Conservation (phyloP, 2,113 vertebrate genomes). For the Cinclus cinclus region DNA sequence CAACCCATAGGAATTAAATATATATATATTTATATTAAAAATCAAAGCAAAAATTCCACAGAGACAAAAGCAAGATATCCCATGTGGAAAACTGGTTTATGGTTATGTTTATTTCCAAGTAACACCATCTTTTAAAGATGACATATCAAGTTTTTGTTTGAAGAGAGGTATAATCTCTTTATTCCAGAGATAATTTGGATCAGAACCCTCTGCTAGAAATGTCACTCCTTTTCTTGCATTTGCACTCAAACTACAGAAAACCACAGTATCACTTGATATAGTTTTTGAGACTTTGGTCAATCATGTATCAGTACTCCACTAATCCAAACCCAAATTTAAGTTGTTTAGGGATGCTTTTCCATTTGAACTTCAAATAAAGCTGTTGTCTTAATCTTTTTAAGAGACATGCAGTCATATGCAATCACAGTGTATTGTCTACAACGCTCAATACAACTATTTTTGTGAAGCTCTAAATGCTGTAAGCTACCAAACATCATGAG, state of each 20-base stretch:
- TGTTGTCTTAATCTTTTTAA: neutral
- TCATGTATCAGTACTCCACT: neutral
- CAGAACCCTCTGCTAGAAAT: constrained; percentile 26
- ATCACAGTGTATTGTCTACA: constrained; percentile 53
- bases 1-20: constrained; percentile 63
- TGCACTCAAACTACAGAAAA: constrained; percentile 19
- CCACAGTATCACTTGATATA: constrained; percentile 2
- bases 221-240: constrained; percentile 7
- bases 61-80: constrained; percentile 57
- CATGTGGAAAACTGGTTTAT: constrained; percentile 48
- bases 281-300: constrained; percentile 28
- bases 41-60: constrained; percentile 50
- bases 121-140: constrained; percentile 65
- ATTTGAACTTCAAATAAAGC: constrained; percentile 55
- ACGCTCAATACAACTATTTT: constrained; percentile 1
- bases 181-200: constrained; percentile 40
- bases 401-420: constrained; percentile 55
- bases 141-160: constrained; percentile 34
- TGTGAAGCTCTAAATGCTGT: constrained; percentile 12
- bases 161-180: constrained; percentile 29
- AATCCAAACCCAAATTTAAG: neutral
- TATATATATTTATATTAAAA: constrained; percentile 19
- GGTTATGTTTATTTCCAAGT: constrained; percentile 34
- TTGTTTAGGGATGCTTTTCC: neutral
- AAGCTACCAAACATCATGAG: neutral